phyloP scores from a whole-genome alignment of 1,140 invertebrate species.

The Conopomorpha cramerella region DNA sequence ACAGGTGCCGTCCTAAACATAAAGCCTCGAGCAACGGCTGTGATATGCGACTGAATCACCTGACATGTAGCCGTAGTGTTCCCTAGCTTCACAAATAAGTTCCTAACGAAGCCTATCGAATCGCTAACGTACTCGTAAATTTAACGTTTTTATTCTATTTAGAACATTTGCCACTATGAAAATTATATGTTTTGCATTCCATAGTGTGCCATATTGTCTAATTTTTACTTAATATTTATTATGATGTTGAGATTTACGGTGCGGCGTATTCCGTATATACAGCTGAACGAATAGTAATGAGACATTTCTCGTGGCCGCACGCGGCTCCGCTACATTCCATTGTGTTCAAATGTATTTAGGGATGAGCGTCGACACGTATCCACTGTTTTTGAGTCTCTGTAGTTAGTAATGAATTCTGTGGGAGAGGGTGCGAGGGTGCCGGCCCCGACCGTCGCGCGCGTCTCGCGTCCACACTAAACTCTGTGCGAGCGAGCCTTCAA shows the following conservation, averaged over 20 bases:
- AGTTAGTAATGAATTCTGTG: no score
- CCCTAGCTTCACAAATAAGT: slow-evolving; percentile 25
- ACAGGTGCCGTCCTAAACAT: slow-evolving; percentile 19
- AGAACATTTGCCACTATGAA: slow-evolving; percentile 36
- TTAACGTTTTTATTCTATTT: slow-evolving; percentile 9
- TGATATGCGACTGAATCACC: slow-evolving; percentile 35
- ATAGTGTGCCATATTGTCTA: slow-evolving; percentile 37
- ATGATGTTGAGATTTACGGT: no score
- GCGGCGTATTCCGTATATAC: slow-evolving; percentile 6
- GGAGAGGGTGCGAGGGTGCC: no score
- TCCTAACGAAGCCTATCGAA: slow-evolving; percentile 17
- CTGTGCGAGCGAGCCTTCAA: no score
- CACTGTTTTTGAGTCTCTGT: background rate
- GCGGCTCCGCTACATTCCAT: no score
- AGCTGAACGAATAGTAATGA: no score
- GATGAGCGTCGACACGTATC: background rate
- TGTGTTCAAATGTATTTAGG: background rate
- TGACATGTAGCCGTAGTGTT: no score
- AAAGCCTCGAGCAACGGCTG: slow-evolving; percentile 22
- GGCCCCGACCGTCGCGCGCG: no score
- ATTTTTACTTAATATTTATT: slow-evolving; percentile 3
- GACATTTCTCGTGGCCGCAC: background rate
- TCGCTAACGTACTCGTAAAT: slow-evolving; percentile 1
- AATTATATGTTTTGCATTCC: slow-evolving; percentile 45
- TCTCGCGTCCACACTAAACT: no score